Evolutionary conservation across 2,113 vertebrate species (phyloP).

Genomic region (Petaurus breviceps): DNA sequence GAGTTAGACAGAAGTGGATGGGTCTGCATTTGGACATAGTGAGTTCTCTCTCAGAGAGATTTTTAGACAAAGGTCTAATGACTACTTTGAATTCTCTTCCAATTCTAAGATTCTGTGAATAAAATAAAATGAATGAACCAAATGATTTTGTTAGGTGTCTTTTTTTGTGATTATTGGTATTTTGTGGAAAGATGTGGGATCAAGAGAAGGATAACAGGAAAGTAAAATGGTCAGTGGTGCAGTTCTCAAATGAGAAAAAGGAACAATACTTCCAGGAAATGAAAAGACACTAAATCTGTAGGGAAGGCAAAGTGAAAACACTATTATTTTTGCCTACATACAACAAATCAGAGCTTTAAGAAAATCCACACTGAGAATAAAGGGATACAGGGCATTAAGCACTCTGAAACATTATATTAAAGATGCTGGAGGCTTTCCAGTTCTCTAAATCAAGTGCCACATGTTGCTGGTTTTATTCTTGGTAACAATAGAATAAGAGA

Average conservation of each 20-base stretch:
- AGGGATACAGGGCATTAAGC: background rate
- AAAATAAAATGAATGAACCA: background rate
- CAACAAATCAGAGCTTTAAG: background rate
- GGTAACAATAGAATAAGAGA: constrained; percentile 18
- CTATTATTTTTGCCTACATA: background rate
- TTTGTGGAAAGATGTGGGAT: background rate
- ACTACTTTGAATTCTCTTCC: background rate
- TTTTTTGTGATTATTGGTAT: background rate
- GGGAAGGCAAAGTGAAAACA: background rate
- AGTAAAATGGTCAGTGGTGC: background rate
- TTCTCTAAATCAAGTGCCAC: constrained; percentile 46
- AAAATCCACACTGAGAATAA: background rate
- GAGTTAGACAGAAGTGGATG: background rate
- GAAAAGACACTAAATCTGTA: background rate
- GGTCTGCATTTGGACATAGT: background rate
- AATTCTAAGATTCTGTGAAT: background rate
- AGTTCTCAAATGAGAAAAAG: background rate
- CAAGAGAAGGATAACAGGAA: background rate
- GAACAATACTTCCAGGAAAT: background rate
- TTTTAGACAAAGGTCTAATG: background rate
- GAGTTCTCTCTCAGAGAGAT: background rate
- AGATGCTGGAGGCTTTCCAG: background rate
- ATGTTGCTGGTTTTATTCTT: background rate
- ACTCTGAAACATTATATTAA: constrained; percentile 22
- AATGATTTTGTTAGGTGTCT: background rate